Evolutionary conservation across 2,797 vertebrate genomes (phyloP).

Genomic region (Gobionotothen gibberifrons): DNA sequence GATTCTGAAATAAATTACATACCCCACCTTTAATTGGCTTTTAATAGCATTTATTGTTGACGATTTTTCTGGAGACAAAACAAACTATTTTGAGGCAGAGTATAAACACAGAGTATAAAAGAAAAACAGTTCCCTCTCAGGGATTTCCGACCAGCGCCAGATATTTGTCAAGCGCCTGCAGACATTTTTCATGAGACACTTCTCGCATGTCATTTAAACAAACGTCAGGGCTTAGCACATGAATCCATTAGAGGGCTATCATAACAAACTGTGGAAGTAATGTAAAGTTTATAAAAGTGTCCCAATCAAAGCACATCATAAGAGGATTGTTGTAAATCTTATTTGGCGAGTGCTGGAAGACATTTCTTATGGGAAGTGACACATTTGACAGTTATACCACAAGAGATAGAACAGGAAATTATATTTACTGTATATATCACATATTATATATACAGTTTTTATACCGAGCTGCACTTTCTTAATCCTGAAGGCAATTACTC

Average conservation of each 20-base stretch:
- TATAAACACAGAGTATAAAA: slow-evolving; percentile 48
- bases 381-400: slow-evolving; percentile 4
- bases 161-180: slow-evolving; percentile 49
- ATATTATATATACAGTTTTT: neutral
- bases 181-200: slow-evolving; percentile 59
- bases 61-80: slow-evolving; percentile 30
- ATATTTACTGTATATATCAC: slow-evolving; percentile 5
- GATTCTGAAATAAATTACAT: no score
- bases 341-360: slow-evolving; percentile 30
- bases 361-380: slow-evolving; percentile 11
- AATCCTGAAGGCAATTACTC: slow-evolving; percentile 17
- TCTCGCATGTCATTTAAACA: slow-evolving; percentile 68
- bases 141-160: slow-evolving; percentile 45
- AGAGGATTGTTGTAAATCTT: slow-evolving; percentile 43
- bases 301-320: slow-evolving; percentile 52
- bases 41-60: slow-evolving; percentile 25
- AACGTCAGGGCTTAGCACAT: slow-evolving; percentile 48
- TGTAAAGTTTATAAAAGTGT: slow-evolving; percentile 64
- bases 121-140: slow-evolving; percentile 28
- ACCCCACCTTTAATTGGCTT: slow-evolving; percentile 22
- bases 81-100: slow-evolving; percentile 44
- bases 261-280: slow-evolving; percentile 71
- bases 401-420: neutral
- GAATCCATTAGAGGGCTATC: slow-evolving; percentile 62
- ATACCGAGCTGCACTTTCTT: neutral